These are phyloP conservation scores for Hypocryptadius cinnamomeus DNA, from an alignment of 2,113 vertebrate genomes.

Conservation along the genomic window DNA sequence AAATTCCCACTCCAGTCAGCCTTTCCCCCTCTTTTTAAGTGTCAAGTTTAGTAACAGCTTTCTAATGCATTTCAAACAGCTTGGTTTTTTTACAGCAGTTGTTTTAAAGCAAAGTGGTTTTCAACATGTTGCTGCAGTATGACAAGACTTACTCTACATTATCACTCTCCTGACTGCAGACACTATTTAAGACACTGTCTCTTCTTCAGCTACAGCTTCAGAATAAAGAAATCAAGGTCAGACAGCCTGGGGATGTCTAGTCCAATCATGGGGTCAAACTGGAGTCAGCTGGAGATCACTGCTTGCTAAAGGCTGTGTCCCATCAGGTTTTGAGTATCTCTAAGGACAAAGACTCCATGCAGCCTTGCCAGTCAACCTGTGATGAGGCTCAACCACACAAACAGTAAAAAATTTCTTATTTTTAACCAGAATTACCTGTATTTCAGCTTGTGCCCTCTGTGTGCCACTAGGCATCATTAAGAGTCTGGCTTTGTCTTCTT, in stretches of 20 bases:
- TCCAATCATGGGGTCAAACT: background rate
- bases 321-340: background rate
- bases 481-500: background rate
- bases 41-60: background rate
- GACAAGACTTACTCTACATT: background rate
- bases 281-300: background rate
- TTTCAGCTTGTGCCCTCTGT: background rate
- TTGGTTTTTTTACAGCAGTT: background rate
- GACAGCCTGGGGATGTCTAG: background rate
- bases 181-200: background rate
- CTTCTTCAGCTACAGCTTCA: background rate
- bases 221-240: background rate
- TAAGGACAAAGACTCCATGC: background rate
- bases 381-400: rapidly evolving
- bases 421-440: background rate
- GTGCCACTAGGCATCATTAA: background rate
- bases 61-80: background rate
- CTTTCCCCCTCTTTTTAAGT: background rate
- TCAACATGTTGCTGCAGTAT: background rate
- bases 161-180: background rate
- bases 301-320: background rate
- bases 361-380: background rate
- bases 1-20: background rate
- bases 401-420: background rate
- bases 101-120: background rate